These are phyloP conservation scores for Dromiciops gliroides DNA, from an alignment of 2,113 vertebrate species.

Conservation along the genomic window DNA sequence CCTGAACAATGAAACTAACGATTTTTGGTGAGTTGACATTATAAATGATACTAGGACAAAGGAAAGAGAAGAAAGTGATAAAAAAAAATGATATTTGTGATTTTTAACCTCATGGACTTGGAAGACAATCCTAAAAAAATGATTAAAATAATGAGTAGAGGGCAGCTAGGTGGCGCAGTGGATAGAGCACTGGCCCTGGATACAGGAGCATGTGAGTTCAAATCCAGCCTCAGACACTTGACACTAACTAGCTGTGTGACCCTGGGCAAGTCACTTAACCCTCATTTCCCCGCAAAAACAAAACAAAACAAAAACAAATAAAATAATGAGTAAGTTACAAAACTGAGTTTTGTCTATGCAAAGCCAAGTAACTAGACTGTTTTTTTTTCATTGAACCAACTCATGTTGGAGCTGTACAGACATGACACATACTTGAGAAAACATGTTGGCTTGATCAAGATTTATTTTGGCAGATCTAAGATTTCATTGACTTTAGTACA, in stretches of 20 bases:
- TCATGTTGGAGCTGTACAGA: background rate
- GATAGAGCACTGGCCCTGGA: too few species aligned
- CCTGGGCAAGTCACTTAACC: too few species aligned
- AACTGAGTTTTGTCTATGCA: background rate
- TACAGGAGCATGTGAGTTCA: too few species aligned
- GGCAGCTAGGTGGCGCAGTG: too few species aligned
- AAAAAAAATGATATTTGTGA: background rate
- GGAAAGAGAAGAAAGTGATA: background rate
- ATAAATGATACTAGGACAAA: background rate
- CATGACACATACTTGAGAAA: background rate
- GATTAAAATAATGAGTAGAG: background rate
- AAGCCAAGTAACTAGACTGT: background rate
- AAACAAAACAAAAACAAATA: too few species aligned
- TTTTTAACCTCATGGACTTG: background rate
- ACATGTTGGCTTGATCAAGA: background rate
- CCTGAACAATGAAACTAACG: background rate
- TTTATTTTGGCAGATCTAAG: background rate
- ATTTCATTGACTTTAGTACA: background rate
- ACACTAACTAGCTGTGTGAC: too few species aligned
- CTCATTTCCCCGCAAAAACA: too few species aligned
- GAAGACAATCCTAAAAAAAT: background rate
- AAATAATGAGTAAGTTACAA: background rate
- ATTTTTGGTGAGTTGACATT: background rate
- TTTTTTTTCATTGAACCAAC: background rate
- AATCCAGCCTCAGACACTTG: too few species aligned